Conservation (phyloP, 2,888 invertebrate species). For the Epicampocera succincta region DNA sequence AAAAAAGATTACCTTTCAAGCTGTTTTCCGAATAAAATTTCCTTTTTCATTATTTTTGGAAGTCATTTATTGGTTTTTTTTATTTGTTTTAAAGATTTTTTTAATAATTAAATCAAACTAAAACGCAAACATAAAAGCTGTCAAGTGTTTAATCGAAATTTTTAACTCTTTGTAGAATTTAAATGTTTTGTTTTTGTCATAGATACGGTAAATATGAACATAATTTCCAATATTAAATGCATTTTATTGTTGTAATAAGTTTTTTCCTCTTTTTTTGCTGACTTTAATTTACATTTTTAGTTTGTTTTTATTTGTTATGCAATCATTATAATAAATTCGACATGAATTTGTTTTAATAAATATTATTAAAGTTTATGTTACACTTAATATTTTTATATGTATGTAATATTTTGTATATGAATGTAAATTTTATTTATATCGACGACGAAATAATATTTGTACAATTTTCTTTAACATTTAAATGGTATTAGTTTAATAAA, state of each 20-base stretch:
- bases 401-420: slow-evolving; percentile 34
- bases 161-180: slow-evolving; percentile 40
- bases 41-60: slow-evolving; percentile 37
- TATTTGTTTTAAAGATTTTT: slow-evolving; percentile 2
- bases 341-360: slow-evolving; percentile 56
- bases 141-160: slow-evolving; percentile 27
- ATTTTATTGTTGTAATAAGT: slow-evolving; percentile 62
- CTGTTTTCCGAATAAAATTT: too few species aligned
- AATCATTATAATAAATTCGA: slow-evolving; percentile 62
- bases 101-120: slow-evolving; percentile 16
- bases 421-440: slow-evolving; percentile 61
- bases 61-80: slow-evolving; percentile 56
- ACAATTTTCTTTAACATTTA: slow-evolving; percentile 53
- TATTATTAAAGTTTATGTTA: slow-evolving; percentile 58
- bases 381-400: slow-evolving; percentile 44
- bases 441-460: slow-evolving; percentile 61
- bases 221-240: slow-evolving; percentile 64
- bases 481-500: slow-evolving; percentile 28
- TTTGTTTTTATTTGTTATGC: slow-evolving; percentile 21
- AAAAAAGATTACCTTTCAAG: too few species aligned
- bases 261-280: slow-evolving; percentile 40
- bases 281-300: slow-evolving; percentile 35
- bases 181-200: slow-evolving; percentile 19
- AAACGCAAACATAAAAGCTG: slow-evolving; percentile 51
- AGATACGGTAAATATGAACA: slow-evolving; percentile 51